Conservation (phyloP, 2,888 invertebrate genomes). For the Acrobasis suavella region DNA sequence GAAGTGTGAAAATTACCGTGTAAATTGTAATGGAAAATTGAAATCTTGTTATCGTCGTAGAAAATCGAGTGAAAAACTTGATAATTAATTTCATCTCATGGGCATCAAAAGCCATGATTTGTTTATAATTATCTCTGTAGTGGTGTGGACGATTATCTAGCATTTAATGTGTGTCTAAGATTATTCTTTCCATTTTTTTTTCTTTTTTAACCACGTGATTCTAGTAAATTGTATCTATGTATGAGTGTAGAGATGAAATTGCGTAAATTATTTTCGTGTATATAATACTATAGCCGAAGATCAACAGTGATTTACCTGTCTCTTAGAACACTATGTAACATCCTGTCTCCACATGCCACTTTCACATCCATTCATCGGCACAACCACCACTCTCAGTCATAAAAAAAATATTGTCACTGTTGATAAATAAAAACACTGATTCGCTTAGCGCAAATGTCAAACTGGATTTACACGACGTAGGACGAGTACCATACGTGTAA, state of each 20-base stretch:
- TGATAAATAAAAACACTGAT: conserved; percentile 64
- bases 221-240: neutral
- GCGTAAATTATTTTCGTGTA: neutral
- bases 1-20: neutral
- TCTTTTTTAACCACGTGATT: neutral
- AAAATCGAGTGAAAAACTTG: neutral
- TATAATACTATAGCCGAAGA: conserved; percentile 12
- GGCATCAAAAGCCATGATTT: neutral
- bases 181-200: neutral
- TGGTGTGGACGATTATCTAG: conserved; percentile 1
- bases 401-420: conserved; percentile 41
- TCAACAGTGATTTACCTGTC: conserved; percentile 22
- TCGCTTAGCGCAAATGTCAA: conserved; percentile 33
- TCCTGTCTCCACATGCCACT: conserved; percentile 41
- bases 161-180: neutral
- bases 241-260: neutral
- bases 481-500: conserved; percentile 46
- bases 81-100: neutral
- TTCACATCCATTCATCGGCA: conserved; percentile 39
- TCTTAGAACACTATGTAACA: conserved; percentile 45
- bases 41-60: neutral
- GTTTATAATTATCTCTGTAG: conserved; percentile 16
- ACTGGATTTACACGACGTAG: conserved; percentile 24
- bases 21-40: neutral
- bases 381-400: conserved; percentile 10